Conservation (phyloP, 2,113 vertebrate genomes). For the Hippocampus mohnikei region DNA sequence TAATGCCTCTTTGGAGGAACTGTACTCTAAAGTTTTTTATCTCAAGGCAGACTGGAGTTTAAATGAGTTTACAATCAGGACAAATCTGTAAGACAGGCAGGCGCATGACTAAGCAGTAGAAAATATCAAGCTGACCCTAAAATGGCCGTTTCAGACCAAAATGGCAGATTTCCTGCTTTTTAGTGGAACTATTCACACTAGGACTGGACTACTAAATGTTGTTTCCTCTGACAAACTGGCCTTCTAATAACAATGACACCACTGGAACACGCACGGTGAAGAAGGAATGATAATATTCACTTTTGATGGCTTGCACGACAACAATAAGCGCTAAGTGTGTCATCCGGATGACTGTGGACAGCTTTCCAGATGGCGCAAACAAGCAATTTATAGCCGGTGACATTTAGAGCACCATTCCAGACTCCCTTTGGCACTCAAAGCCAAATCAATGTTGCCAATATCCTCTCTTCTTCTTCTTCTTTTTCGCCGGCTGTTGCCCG, state of each 20-base stretch:
- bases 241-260: neutral
- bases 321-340: neutral
- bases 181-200: neutral
- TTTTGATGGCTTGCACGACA: neutral
- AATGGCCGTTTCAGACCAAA: neutral
- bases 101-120: too few relatives aligned
- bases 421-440: constrained; percentile 30
- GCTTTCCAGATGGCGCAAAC: constrained; percentile 9
- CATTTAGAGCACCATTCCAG: constrained; percentile 35
- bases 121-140: neutral
- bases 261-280: too few relatives aligned
- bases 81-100: too few relatives aligned
- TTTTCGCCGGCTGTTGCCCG: constrained; percentile 21
- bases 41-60: too few relatives aligned
- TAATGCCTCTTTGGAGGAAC: too few relatives aligned
- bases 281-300: neutral
- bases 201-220: neutral
- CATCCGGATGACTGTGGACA: neutral
- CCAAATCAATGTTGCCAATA: constrained; percentile 36
- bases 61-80: too few relatives aligned
- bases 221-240: neutral
- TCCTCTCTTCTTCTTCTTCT: constrained; percentile 5
- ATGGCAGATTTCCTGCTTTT: too few relatives aligned
- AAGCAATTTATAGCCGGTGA: constrained; percentile 28
- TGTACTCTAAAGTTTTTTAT: too few relatives aligned